These are phyloP conservation scores for Rhynchotus rufescens DNA, from an alignment of 2,797 vertebrate species.

Conservation along the genomic window DNA sequence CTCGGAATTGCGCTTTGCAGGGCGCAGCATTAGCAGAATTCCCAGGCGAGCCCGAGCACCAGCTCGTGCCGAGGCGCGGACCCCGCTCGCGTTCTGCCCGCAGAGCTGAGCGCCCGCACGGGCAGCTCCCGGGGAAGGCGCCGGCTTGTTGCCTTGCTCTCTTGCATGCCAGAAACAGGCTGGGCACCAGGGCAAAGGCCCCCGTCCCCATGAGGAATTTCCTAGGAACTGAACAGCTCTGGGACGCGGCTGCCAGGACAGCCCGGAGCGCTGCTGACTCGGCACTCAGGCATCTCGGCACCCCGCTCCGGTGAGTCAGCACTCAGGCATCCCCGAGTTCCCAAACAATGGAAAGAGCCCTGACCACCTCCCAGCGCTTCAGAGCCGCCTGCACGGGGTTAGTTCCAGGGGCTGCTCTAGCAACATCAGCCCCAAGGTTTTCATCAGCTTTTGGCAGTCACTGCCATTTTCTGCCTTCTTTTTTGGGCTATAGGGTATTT, in stretches of 20 bases:
- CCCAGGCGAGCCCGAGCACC: not conserved
- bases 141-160: not conserved
- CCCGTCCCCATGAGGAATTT: not conserved
- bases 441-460: conserved; percentile 14
- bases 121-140: not conserved
- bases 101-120: not conserved
- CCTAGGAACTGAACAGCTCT: not conserved
- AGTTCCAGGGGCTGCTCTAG: not conserved
- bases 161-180: not conserved
- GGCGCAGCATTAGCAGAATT: not conserved
- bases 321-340: not conserved
- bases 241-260: not conserved
- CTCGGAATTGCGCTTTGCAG: not conserved
- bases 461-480: not conserved
- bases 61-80: not conserved
- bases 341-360: conserved; percentile 24
- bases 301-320: not conserved
- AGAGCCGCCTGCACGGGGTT: not conserved
- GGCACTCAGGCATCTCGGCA: not conserved
- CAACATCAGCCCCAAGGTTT: not conserved
- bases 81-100: not conserved
- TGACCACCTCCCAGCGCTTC: not conserved
- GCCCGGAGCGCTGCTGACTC: conserved; percentile 45
- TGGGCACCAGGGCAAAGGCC: not conserved
- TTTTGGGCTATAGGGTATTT: not conserved